phyloP scores from a whole-genome alignment of 2,113 vertebrate species.

The Anser brachyrhynchus region DNA sequence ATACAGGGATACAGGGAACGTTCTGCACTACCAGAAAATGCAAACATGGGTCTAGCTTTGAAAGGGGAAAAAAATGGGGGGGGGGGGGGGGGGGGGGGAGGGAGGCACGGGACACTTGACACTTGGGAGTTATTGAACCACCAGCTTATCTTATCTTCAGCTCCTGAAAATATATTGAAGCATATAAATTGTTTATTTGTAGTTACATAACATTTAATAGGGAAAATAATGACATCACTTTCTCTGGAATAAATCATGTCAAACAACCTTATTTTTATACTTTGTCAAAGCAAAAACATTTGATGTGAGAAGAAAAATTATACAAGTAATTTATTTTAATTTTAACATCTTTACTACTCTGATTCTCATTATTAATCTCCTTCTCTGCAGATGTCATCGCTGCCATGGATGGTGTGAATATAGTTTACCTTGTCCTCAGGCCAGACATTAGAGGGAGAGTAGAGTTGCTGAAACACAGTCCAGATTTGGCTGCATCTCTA shows the following conservation, averaged over 20 bases:
- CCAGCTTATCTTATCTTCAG: not conserved
- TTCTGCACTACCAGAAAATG: not conserved
- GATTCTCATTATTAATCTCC: not conserved
- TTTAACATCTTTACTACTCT: not conserved
- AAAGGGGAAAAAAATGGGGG: not conserved
- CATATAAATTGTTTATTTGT: not conserved
- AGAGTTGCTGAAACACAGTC: not conserved
- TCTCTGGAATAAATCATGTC: not conserved
- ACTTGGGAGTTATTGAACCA: not conserved
- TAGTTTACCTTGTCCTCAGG: not conserved
- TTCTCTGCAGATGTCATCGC: not conserved
- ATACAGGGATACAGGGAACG: not conserved
- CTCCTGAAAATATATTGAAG: not conserved
- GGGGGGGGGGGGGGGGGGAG: too few species aligned
- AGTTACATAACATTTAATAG: not conserved
- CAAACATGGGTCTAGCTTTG: not conserved
- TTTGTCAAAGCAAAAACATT: not conserved
- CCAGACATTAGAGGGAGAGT: not conserved
- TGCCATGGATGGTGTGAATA: not conserved
- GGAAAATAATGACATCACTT: not conserved
- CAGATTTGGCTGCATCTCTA: not conserved
- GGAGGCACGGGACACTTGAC: too few species aligned
- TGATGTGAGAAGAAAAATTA: not conserved
- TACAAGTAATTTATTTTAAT: not conserved
- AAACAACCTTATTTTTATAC: not conserved